Conservation (phyloP, 2,797 vertebrate genomes). For the Acomys russatus region DNA sequence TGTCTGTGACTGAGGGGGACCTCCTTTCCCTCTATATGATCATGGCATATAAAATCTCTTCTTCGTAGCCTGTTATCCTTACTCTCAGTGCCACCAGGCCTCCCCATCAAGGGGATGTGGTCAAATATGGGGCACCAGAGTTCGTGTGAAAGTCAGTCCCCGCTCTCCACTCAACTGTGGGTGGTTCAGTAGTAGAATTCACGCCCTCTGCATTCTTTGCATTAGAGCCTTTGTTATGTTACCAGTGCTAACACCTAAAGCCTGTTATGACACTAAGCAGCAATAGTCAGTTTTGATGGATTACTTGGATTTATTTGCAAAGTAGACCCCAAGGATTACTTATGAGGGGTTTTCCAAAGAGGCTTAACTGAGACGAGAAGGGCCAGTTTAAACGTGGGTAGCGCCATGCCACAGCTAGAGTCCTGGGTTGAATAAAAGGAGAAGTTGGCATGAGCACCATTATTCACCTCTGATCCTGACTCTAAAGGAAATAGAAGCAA, state of each 20-base stretch:
- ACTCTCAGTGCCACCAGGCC: too few relatives aligned
- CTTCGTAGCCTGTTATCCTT: too few relatives aligned
- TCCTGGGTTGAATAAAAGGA: neutral
- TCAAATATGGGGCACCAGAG: too few relatives aligned
- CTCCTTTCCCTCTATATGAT: too few relatives aligned
- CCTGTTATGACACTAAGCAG: constrained; percentile 87
- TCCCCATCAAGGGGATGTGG: too few relatives aligned
- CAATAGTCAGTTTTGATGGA: constrained; percentile 64
- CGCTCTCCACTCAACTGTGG: too few relatives aligned
- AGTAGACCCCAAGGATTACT: neutral
- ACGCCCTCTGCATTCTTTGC: constrained; percentile 74
- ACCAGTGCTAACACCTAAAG: constrained; percentile 90
- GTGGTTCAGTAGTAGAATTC: too few relatives aligned
- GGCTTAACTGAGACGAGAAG: neutral
- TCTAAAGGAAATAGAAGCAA: neutral
- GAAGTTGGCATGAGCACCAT: neutral
- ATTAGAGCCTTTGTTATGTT: constrained; percentile 84
- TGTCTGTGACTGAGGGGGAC: too few relatives aligned
- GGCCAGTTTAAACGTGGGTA: neutral
- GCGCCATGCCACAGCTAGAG: neutral
- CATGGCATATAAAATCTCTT: too few relatives aligned
- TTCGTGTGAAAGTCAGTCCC: too few relatives aligned
- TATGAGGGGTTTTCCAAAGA: neutral
- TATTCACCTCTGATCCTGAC: neutral
- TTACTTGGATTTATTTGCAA: neutral